A percentile compares a stretch with the other conserved stretches of the same genome.
Evolutionary conservation across 2,888 invertebrate species (phyloP).

Genomic region (Ctenicera cuprea): DNA sequence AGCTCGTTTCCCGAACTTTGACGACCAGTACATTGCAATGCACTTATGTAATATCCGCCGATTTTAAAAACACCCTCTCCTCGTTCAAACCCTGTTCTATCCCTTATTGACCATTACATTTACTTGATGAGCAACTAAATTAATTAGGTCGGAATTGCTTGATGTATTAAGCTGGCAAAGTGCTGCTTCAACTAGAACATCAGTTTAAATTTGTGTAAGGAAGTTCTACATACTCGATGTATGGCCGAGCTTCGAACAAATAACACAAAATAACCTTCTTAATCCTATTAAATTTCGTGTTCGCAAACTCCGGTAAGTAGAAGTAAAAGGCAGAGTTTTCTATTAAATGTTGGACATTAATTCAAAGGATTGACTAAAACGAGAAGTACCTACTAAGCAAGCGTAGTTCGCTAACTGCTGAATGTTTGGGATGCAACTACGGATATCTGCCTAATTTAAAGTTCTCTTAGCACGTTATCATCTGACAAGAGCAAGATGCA

Average conservation of each 20-base stretch:
- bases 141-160: constrained; percentile 47
- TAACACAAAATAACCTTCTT: background rate
- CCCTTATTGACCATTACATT: constrained; percentile 51
- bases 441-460: constrained; percentile 38
- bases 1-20: constrained; percentile 40
- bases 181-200: constrained; percentile 19
- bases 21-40: constrained; percentile 53
- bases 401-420: constrained; percentile 10
- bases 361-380: background rate
- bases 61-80: constrained; percentile 48
- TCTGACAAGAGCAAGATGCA: constrained; percentile 51
- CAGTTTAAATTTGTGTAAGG: background rate
- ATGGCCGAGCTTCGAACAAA: constrained; percentile 8
- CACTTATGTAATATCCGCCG: constrained; percentile 52
- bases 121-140: constrained; percentile 49
- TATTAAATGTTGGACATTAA: background rate
- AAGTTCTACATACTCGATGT: background rate
- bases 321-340: background rate
- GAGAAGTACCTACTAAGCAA: background rate
- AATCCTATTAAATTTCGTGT: no score
- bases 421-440: constrained; percentile 27
- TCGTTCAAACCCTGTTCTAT: constrained; percentile 37
- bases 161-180: constrained; percentile 17
- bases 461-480: constrained; percentile 39
- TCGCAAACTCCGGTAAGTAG: no score